Percentiles rank a stretch among this genome's conserved stretches.
These are phyloP conservation scores for Stylophora pistillata DNA, from an alignment of 64 coral and sea anemone species.

Conservation along the genomic window DNA sequence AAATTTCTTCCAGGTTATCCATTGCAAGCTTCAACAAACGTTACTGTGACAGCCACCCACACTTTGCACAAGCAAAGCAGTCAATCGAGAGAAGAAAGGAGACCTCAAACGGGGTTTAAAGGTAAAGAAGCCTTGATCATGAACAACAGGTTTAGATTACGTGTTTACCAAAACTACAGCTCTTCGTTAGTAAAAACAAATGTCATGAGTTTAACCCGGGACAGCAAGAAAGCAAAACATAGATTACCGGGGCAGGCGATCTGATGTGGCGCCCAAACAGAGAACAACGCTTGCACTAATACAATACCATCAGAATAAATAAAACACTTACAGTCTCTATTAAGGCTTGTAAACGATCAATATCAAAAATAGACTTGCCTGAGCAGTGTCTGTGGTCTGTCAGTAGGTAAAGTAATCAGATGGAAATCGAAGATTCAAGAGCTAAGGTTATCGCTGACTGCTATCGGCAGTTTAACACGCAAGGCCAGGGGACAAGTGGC, in stretches of 20 bases:
- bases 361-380: conserved; percentile 5
- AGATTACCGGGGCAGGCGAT: background rate
- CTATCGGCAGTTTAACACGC: conserved; percentile 13
- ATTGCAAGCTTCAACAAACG: background rate
- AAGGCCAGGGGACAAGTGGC: background rate
- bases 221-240: background rate
- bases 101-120: background rate
- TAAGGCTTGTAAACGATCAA: background rate
- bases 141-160: conserved; percentile 30
- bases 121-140: background rate
- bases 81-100: background rate
- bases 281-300: background rate
- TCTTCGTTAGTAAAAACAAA: conserved; percentile 32
- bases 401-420: conserved; percentile 3
- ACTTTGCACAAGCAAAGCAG: background rate
- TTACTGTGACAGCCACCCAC: background rate
- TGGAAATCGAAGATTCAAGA: conserved; percentile 34
- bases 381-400: conserved; percentile 1
- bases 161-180: conserved; percentile 38
- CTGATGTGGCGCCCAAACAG: background rate
- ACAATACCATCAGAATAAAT: background rate
- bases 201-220: conserved; percentile 4
- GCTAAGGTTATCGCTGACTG: conserved; percentile 1
- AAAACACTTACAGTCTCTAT: conserved; percentile 2
- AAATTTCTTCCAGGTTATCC: conserved; percentile 44